Percentiles rank a stretch among this genome's conserved stretches.
phyloP scores from a whole-genome alignment of 53 echinoderm and acorn worm genomes.

The Zoroaster sp. region DNA sequence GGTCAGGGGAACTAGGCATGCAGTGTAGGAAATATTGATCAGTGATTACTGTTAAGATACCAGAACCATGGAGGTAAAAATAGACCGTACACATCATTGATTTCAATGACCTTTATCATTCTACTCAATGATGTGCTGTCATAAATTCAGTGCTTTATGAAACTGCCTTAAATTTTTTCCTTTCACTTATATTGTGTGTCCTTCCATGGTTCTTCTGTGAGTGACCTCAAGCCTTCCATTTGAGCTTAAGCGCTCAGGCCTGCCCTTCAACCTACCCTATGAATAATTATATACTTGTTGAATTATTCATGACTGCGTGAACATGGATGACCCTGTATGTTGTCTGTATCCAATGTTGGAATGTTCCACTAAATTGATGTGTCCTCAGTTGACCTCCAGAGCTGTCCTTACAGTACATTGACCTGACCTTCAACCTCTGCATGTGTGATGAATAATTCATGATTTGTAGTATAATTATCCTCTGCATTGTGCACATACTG shows the following conservation, averaged over 20 bases:
- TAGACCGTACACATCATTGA: background rate
- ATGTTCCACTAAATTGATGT: too few relatives aligned
- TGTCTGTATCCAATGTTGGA: background rate
- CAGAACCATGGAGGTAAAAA: too few relatives aligned
- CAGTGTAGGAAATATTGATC: too few relatives aligned
- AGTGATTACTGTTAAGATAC: too few relatives aligned
- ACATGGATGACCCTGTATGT: background rate
- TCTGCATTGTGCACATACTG: too few relatives aligned
- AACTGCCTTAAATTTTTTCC: background rate
- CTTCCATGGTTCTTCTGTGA: background rate
- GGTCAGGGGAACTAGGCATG: too few relatives aligned
- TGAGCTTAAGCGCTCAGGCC: slow-evolving; percentile 2
- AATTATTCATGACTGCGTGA: background rate
- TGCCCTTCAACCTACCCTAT: slow-evolving; percentile 35
- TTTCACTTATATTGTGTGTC: background rate
- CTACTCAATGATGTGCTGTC: background rate
- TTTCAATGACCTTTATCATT: background rate
- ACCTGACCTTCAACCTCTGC: background rate
- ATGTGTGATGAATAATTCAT: background rate
- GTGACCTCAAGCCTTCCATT: background rate
- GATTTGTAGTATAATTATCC: background rate
- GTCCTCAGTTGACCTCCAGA: background rate
- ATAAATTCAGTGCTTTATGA: background rate
- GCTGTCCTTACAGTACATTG: background rate
- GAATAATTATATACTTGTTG: slow-evolving; percentile 32